Evolutionary conservation across 2,888 invertebrate species (phyloP).

Genomic region (Shargacucullia verbasci): DNA sequence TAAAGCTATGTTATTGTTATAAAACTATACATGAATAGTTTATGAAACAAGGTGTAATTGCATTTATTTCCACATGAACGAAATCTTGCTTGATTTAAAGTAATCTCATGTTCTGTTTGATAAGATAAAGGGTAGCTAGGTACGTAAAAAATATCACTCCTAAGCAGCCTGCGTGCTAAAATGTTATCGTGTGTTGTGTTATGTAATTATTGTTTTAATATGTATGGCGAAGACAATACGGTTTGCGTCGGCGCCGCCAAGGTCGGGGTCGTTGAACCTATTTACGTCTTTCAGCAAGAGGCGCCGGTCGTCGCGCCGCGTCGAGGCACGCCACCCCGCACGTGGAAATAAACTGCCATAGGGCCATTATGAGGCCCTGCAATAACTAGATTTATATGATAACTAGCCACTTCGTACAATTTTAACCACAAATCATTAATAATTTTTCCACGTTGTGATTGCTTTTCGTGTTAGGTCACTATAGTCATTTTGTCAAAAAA

Average conservation of each 20-base stretch:
- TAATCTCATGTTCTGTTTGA: conserved; percentile 35
- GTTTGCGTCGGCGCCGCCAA: conserved; percentile 76
- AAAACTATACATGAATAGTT: conserved; percentile 13
- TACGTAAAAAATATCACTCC: conserved; percentile 36
- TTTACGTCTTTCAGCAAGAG: conserved; percentile 79
- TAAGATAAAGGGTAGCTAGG: conserved; percentile 45
- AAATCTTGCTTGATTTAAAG: conserved; percentile 16
- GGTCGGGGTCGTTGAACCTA: conserved; percentile 85
- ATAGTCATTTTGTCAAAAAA: too few relatives aligned
- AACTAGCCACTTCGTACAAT: conserved; percentile 22
- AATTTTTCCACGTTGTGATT: not conserved
- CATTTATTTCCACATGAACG: conserved; percentile 6
- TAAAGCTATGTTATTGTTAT: conserved; percentile 16
- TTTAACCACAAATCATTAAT: conserved; percentile 3
- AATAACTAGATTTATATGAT: conserved; percentile 45
- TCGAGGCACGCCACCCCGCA: conserved; percentile 50
- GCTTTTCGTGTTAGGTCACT: too few relatives aligned
- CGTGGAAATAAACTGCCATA: conserved; percentile 66
- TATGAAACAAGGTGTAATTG: conserved; percentile 12
- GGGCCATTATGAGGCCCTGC: conserved; percentile 42
- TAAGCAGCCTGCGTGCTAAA: conserved; percentile 28
- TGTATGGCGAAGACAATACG: conserved; percentile 70
- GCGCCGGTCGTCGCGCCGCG: conserved; percentile 58
- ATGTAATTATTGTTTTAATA: conserved; percentile 65
- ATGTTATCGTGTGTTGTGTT: conserved; percentile 51